A percentile compares a stretch with the other conserved stretches of the same genome.
These are phyloP conservation scores for Pelobates cultripes DNA, from an alignment of 2,797 vertebrate species.

Conservation along the genomic window DNA sequence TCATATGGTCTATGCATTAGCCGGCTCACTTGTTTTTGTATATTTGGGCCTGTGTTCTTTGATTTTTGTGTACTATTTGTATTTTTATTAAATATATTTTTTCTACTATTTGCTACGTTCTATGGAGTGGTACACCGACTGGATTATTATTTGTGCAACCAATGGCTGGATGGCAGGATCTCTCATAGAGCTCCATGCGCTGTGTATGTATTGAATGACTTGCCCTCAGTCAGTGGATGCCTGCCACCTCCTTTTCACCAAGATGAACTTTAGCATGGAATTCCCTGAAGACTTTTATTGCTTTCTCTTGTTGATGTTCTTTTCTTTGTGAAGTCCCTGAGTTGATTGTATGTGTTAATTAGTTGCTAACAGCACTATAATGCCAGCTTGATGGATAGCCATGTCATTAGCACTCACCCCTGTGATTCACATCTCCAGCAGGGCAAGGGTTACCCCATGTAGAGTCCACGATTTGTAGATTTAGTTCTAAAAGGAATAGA, in stretches of 20 bases:
- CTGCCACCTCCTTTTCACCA: conserved; percentile 55
- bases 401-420: conserved; percentile 70
- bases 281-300: conserved; percentile 59
- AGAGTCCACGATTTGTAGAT: conserved; percentile 63
- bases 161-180: neutral
- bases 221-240: conserved; percentile 42
- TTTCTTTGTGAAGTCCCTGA: conserved; percentile 69
- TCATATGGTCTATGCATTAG: too few relatives aligned
- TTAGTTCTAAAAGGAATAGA: conserved; percentile 48
- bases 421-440: conserved; percentile 65
- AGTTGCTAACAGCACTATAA: conserved; percentile 80
- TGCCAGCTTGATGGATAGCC: conserved; percentile 74
- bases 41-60: too few relatives aligned
- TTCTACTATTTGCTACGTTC: too few relatives aligned
- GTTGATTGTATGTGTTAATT: conserved; percentile 78
- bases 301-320: conserved; percentile 65
- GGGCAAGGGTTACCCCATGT: conserved; percentile 62
- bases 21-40: too few relatives aligned
- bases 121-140: too few relatives aligned
- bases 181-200: neutral
- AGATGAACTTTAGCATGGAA: conserved; percentile 59
- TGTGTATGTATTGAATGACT: conserved; percentile 57
- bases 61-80: too few relatives aligned
- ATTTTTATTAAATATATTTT: too few relatives aligned
- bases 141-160: too few relatives aligned